These are phyloP conservation scores for Hypercompe scribonia DNA, from an alignment of 2,888 invertebrate species.

Conservation along the genomic window DNA sequence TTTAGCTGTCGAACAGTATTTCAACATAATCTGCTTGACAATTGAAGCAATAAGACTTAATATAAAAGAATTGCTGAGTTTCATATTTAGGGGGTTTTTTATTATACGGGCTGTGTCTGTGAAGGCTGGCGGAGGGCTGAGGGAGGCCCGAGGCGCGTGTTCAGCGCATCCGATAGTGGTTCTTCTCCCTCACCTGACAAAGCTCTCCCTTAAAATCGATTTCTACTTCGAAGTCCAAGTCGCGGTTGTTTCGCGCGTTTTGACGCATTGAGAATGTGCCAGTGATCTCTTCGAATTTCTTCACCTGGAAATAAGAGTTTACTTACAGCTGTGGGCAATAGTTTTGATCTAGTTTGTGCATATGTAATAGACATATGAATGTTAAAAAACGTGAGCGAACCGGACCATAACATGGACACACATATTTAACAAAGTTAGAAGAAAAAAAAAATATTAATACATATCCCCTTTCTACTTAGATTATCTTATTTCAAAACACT, in stretches of 20 bases:
- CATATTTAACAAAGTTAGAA: too few species aligned
- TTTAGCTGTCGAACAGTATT: constrained; percentile 18
- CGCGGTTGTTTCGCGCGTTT: constrained; percentile 98
- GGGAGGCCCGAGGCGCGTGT: constrained; percentile 15
- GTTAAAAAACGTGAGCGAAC: too few species aligned
- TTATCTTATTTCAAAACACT: too few species aligned
- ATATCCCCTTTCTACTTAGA: too few species aligned
- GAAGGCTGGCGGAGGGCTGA: constrained; percentile 40
- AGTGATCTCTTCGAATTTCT: constrained; percentile 96
- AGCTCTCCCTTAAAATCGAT: constrained; percentile 97
- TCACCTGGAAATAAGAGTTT: constrained; percentile 83
- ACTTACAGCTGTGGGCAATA: neutral
- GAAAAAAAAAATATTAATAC: too few species aligned
- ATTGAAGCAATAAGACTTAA: constrained; percentile 17
- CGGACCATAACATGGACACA: too few species aligned
- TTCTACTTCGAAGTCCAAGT: constrained; percentile 97
- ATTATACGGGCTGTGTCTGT: constrained; percentile 14
- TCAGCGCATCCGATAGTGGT: constrained; percentile 97
- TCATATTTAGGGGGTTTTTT: constrained; percentile 18
- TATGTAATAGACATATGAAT: too few species aligned
- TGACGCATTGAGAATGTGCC: constrained; percentile 98
- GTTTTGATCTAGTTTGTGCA: too few species aligned
- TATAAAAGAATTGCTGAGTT: constrained; percentile 16
- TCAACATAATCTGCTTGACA: constrained; percentile 18
- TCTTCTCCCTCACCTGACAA: constrained; percentile 93